A percentile compares a stretch with the other conserved stretches of the same genome.
phyloP scores from a whole-genome alignment of 1,140 invertebrate genomes.

The Leptopilina boulardi region DNA sequence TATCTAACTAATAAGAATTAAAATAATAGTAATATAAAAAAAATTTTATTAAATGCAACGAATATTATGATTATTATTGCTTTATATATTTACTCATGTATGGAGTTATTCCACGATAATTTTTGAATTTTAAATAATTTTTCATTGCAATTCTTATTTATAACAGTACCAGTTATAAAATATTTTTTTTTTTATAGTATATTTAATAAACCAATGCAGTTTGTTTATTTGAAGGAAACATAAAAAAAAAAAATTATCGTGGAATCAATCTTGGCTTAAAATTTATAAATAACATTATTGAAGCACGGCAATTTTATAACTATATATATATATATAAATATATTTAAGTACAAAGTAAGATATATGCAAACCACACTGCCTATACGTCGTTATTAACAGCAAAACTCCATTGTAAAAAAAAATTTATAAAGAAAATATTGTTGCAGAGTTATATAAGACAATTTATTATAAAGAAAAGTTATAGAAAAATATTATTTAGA shows the following conservation, averaged over 20 bases:
- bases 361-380: constrained; percentile 18
- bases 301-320: constrained; percentile 19
- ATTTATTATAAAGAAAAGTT: background rate
- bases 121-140: too few species aligned
- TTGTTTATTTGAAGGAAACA: too few species aligned
- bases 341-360: constrained; percentile 3
- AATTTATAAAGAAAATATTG: background rate
- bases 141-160: too few species aligned
- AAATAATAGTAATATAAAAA: background rate
- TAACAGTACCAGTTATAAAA: too few species aligned
- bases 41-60: background rate
- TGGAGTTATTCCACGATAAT: too few species aligned
- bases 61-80: too few species aligned
- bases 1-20: background rate
- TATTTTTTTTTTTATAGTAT: too few species aligned
- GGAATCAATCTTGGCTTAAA: background rate
- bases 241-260: background rate
- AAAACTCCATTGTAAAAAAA: background rate
- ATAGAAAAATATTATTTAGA: background rate
- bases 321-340: background rate
- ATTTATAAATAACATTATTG: background rate
- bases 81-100: too few species aligned
- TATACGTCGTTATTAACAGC: background rate
- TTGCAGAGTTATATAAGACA: background rate
- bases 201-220: too few species aligned